phyloP scores from a whole-genome alignment of 2,797 vertebrate genomes.

The Semaprochilodus insignis region DNA sequence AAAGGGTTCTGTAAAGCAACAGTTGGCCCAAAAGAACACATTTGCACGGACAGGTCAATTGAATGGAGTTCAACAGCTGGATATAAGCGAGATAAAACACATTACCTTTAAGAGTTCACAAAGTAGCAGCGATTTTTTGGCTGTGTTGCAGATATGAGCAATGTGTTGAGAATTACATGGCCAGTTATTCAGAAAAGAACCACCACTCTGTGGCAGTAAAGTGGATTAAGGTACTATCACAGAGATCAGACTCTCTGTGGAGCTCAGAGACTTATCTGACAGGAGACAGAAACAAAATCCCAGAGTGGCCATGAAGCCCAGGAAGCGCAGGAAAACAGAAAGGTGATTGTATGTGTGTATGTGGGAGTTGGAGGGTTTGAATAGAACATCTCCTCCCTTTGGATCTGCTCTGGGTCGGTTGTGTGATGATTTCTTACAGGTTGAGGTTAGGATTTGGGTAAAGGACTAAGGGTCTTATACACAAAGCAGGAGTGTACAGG shows the following conservation, averaged over 20 bases:
- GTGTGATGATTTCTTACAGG: conserved; percentile 32
- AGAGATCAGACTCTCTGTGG: conserved; percentile 23
- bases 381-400: conserved; percentile 20
- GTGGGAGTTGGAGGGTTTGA: conserved; percentile 12
- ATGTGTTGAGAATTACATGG: background rate
- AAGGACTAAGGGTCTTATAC: conserved; percentile 22
- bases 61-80: background rate
- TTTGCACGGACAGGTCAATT: background rate
- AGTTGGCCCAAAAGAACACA: background rate
- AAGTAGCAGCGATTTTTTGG: background rate
- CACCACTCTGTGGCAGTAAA: conserved; percentile 3
- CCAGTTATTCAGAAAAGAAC: background rate
- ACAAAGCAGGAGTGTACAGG: conserved; percentile 12
- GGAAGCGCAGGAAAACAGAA: conserved; percentile 9
- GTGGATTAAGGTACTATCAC: conserved; percentile 4
- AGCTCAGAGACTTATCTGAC: conserved; percentile 1
- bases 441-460: conserved; percentile 25
- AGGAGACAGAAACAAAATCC: conserved; percentile 25
- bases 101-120: background rate
- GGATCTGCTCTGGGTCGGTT: background rate
- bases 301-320: conserved; percentile 13
- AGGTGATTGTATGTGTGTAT: conserved; percentile 28
- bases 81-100: background rate
- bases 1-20: background rate
- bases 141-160: conserved; percentile 29